These are phyloP conservation scores for Calephelis perditalis DNA, from an alignment of 2,888 invertebrate genomes.

Conservation along the genomic window DNA sequence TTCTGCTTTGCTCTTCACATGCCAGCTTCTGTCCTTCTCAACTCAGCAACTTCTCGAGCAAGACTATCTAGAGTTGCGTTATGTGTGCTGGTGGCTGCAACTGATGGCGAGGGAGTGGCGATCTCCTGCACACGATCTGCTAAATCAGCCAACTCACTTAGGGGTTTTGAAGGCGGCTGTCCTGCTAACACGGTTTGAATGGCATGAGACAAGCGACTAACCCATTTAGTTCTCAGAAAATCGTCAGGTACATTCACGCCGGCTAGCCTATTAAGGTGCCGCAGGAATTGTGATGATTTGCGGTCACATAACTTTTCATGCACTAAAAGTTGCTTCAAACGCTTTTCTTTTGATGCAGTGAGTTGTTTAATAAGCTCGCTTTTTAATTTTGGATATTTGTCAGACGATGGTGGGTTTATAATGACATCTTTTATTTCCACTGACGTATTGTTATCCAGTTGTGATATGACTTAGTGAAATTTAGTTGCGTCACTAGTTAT, in stretches of 20 bases:
- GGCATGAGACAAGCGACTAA: constrained; percentile 19
- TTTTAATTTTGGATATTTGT: background rate
- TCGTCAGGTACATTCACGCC: constrained; percentile 23
- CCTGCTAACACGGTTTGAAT: constrained; percentile 24
- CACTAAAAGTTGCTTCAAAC: background rate
- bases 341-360: background rate
- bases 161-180: constrained; percentile 12
- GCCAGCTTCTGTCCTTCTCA: background rate
- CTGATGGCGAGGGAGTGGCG: background rate
- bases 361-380: background rate
- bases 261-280: constrained; percentile 19
- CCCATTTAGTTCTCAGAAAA: constrained; percentile 24
- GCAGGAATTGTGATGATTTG: constrained; percentile 28
- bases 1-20: background rate
- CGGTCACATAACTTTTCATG: constrained; percentile 25
- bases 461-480: too few relatives aligned
- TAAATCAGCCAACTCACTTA: background rate
- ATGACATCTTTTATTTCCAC: background rate
- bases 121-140: background rate
- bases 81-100: background rate
- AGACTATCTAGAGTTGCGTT: background rate
- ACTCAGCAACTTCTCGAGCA: background rate
- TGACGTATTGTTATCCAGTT: too few relatives aligned
- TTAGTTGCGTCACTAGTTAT: too few relatives aligned
- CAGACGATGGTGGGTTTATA: background rate